These are phyloP conservation scores for Stenotaenia linearis DNA, from an alignment of 2,888 invertebrate species.

Conservation along the genomic window DNA sequence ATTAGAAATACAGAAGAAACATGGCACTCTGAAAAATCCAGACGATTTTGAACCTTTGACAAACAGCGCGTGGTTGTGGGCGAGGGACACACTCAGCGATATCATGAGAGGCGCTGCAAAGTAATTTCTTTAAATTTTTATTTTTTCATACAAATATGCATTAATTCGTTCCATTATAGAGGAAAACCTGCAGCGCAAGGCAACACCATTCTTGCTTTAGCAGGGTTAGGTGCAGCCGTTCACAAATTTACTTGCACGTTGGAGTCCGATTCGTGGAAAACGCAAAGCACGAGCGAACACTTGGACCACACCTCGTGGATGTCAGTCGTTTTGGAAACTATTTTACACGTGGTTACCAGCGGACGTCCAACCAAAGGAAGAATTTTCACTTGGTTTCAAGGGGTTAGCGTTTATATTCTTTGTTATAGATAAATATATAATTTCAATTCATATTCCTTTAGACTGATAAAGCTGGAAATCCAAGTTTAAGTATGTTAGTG, in stretches of 20 bases:
- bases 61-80: conserved; percentile 11
- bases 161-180: background rate
- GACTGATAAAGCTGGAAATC: background rate
- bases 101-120: background rate
- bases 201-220: conserved; percentile 28
- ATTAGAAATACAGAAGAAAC: conserved; percentile 21
- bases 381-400: conserved; percentile 29
- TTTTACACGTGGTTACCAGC: background rate
- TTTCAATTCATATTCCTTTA: background rate
- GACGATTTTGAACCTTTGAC: background rate
- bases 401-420: no score
- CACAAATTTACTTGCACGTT: conserved; percentile 16
- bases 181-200: conserved; percentile 29
- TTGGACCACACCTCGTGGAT: conserved; percentile 19
- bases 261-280: background rate
- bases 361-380: background rate
- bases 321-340: conserved; percentile 5
- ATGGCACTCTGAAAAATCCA: background rate
- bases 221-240: conserved; percentile 19
- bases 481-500: conserved; percentile 2
- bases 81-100: background rate
- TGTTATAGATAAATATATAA: background rate
- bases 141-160: no score
- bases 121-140: background rate
- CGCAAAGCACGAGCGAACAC: background rate